Evolutionary conservation across 1,140 invertebrate species (phyloP).

Genomic region (Diachasma alloeum): DNA sequence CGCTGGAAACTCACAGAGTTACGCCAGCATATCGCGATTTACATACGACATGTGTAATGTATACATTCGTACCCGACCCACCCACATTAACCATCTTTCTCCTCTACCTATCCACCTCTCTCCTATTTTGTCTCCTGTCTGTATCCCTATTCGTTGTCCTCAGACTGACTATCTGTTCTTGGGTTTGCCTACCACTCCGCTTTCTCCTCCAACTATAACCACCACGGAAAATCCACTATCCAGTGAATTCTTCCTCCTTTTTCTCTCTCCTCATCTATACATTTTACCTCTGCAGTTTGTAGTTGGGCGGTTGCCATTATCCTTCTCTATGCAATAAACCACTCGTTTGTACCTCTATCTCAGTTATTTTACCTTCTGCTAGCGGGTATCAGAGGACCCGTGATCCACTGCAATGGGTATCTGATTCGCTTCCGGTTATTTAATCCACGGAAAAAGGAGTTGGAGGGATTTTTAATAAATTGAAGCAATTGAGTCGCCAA

Average conservation of each 20-base stretch:
- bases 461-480: neutral
- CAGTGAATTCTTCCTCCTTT: neutral
- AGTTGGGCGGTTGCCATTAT: neutral
- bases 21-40: slow-evolving; percentile 10
- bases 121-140: neutral
- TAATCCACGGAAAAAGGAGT: neutral
- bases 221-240: neutral
- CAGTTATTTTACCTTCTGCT: neutral
- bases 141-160: neutral
- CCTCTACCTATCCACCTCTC: neutral
- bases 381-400: neutral
- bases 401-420: neutral
- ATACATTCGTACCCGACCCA: neutral
- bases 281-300: neutral
- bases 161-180: neutral
- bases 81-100: slow-evolving; percentile 1
- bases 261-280: neutral
- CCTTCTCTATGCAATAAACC: neutral
- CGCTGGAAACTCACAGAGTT: slow-evolving; percentile 10
- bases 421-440: neutral
- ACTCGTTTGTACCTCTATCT: neutral
- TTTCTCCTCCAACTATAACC: neutral
- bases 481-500: neutral
- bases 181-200: neutral
- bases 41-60: slow-evolving; percentile 6